Evolutionary conservation across 1,140 invertebrate species (phyloP).

Genomic region (Steinernema feltiae): DNA sequence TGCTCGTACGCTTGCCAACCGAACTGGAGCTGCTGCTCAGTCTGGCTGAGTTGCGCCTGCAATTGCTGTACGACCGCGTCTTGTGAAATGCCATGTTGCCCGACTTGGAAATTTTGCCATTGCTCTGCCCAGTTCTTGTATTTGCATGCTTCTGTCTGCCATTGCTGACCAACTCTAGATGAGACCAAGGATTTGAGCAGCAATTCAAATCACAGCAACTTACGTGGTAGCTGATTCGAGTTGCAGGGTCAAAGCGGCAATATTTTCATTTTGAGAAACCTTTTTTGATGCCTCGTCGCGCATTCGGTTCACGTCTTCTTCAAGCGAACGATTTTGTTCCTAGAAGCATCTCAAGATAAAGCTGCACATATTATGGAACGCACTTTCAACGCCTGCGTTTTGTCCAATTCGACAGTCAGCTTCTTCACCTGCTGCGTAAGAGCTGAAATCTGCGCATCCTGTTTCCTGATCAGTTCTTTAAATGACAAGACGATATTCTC

Average conservation of each 20-base stretch:
- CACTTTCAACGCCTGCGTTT: constrained; percentile 21
- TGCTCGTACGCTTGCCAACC: constrained; percentile 52
- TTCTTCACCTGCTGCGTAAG: constrained; percentile 69
- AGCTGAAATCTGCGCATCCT: constrained; percentile 70
- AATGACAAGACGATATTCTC: constrained; percentile 65
- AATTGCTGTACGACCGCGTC: constrained; percentile 43
- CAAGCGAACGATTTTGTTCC: constrained; percentile 16
- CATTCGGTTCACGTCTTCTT: constrained; percentile 23
- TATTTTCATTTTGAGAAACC: no score
- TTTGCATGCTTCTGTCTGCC: constrained; percentile 49
- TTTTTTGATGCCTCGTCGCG: constrained; percentile 14
- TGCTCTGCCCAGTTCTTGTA: constrained; percentile 52
- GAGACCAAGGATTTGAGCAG: not conserved
- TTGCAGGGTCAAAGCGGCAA: constrained; percentile 21
- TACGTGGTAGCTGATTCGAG: constrained; percentile 38
- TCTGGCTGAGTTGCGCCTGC: constrained; percentile 26
- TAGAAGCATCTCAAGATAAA: constrained; percentile 3
- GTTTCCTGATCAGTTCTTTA: constrained; percentile 80
- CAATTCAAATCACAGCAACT: not conserved
- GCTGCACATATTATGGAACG: not conserved
- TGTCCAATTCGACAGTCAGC: constrained; percentile 69
- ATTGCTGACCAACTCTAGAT: constrained; percentile 45
- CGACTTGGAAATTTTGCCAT: constrained; percentile 53
- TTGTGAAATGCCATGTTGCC: constrained; percentile 29
- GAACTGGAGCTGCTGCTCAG: constrained; percentile 49